phyloP scores from a whole-genome alignment of 2,113 vertebrate genomes.

The Axis porcinus region DNA sequence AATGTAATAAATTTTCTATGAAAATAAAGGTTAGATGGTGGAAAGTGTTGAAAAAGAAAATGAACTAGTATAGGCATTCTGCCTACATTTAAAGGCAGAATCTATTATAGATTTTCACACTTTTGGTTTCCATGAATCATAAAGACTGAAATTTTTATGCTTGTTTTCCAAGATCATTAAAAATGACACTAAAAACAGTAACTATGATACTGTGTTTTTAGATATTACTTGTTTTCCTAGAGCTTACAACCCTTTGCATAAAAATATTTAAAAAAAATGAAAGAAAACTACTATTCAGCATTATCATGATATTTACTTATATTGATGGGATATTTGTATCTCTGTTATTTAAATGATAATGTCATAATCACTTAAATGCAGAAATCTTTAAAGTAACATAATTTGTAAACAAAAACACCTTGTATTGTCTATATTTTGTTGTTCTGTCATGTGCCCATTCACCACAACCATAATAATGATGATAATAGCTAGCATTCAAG shows the following conservation, averaged over 20 bases:
- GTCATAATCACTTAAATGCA: neutral
- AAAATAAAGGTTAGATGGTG: neutral
- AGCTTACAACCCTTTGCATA: neutral
- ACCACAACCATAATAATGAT: neutral
- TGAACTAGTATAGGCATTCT: neutral
- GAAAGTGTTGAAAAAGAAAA: neutral
- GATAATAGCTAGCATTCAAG: neutral
- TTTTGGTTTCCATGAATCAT: neutral
- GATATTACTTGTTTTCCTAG: neutral
- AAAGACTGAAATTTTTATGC: neutral
- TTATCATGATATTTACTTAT: neutral
- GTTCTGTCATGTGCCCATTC: neutral
- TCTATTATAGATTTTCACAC: neutral
- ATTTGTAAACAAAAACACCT: neutral
- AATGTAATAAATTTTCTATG: neutral
- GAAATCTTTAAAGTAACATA: neutral
- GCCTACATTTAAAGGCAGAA: neutral
- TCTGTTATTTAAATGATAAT: neutral
- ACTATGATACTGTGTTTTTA: neutral
- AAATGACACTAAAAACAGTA: neutral
- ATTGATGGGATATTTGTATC: neutral
- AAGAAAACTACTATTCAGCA: neutral
- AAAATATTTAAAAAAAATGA: neutral
- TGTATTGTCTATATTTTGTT: neutral
- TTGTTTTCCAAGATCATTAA: slow-evolving; percentile 13